These are phyloP conservation scores for Alfaro cultratus DNA, from an alignment of 2,797 vertebrate genomes.

Conservation along the genomic window DNA sequence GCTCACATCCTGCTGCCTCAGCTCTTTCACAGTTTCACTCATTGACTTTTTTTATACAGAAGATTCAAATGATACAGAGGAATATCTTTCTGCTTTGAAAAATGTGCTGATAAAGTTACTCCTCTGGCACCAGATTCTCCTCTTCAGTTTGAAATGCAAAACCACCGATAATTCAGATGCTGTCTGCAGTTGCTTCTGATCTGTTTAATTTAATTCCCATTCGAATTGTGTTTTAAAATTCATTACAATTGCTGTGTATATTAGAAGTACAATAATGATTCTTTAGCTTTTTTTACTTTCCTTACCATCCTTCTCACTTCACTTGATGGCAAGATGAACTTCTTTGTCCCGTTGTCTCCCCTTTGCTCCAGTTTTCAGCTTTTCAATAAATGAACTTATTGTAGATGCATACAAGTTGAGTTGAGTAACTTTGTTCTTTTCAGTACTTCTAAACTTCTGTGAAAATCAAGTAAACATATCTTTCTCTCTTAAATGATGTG, in stretches of 20 bases:
- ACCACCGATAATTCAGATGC: constrained; percentile 6
- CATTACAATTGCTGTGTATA: background rate
- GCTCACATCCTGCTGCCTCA: constrained; percentile 26
- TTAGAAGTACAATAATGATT: background rate
- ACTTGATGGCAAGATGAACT: background rate
- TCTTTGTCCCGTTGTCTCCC: background rate
- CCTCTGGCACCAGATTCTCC: constrained; percentile 13
- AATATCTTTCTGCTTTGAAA: constrained; percentile 15
- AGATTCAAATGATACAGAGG: constrained; percentile 27
- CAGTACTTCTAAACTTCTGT: background rate
- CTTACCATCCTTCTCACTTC: background rate
- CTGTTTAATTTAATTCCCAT: background rate
- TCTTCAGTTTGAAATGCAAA: constrained; percentile 12
- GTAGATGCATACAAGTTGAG: background rate
- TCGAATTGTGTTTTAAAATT: background rate
- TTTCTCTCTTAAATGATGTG: background rate
- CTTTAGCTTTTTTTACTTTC: background rate
- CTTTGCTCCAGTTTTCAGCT: background rate
- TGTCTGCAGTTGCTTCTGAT: background rate
- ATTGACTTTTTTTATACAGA: constrained; percentile 30
- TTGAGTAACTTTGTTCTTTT: background rate
- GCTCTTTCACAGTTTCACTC: constrained; percentile 17
- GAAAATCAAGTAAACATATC: background rate
- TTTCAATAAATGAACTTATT: background rate
- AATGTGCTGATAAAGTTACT: constrained; percentile 18